Evolutionary conservation across 2,888 invertebrate species (phyloP).

Genomic region (Volucella bombylans): DNA sequence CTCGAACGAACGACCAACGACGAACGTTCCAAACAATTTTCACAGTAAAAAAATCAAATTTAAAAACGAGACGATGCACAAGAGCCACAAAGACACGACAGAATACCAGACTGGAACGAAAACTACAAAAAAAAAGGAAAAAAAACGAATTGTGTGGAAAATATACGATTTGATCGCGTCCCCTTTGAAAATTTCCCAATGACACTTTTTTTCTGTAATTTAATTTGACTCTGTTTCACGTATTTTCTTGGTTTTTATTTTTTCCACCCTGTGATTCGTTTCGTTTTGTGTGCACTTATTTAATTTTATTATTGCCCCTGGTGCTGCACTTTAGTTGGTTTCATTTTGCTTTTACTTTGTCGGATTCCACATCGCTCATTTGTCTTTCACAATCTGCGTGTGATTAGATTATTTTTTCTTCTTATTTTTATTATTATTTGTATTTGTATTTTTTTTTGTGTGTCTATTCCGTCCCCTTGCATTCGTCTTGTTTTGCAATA

Average conservation of each 20-base stretch:
- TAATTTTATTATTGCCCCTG: conserved; percentile 29
- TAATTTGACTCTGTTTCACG: conserved; percentile 44
- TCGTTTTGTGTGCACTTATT: conserved; percentile 34
- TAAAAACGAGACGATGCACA: too few relatives aligned
- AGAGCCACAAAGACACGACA: too few relatives aligned
- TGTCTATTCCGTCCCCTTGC: conserved; percentile 1
- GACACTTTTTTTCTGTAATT: conserved; percentile 60
- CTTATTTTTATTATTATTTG: conserved; percentile 28
- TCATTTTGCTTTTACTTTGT: conserved; percentile 44
- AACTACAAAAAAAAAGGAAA: conserved; percentile 6
- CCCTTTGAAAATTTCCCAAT: conserved; percentile 56
- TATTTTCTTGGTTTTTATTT: neutral
- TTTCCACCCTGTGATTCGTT: conserved; percentile 18
- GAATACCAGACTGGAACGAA: neutral
- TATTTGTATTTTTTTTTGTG: conserved; percentile 25
- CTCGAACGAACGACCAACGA: too few relatives aligned
- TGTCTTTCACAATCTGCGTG: conserved; percentile 45
- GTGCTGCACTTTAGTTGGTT: conserved; percentile 59
- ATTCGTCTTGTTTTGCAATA: conserved; percentile 25
- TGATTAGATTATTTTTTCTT: neutral
- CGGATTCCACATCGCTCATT: conserved; percentile 52
- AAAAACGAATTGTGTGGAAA: conserved; percentile 27
- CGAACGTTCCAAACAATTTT: too few relatives aligned
- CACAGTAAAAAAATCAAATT: too few relatives aligned
- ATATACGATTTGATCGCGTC: conserved; percentile 19